Conservation (phyloP, 2,113 vertebrate species). For the Blennius ocellaris region DNA sequence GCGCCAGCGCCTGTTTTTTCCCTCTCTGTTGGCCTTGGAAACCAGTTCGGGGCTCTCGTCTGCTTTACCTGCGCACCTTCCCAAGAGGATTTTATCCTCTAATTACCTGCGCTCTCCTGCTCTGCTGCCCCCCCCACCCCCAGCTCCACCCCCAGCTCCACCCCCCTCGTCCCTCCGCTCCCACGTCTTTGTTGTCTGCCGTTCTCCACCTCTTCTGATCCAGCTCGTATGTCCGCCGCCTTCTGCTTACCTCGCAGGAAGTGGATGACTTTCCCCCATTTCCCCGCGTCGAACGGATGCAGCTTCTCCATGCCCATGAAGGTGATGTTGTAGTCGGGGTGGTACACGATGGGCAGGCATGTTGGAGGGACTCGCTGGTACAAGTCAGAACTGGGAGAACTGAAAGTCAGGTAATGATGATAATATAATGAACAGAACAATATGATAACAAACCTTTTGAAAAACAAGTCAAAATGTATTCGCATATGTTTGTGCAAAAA, state of each 20-base stretch:
- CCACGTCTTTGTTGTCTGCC: constrained; percentile 25
- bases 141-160: constrained; percentile 17
- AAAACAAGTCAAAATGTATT: no score
- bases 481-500: no score
- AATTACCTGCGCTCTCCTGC: constrained; percentile 62
- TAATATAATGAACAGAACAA: no score
- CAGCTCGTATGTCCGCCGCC: not conserved
- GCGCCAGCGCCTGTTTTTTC: constrained; percentile 31
- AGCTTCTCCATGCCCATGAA: constrained; percentile 97
- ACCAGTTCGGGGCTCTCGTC: constrained; percentile 27
- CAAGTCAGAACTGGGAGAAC: constrained; percentile 87
- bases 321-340: constrained; percentile 94
- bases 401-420: constrained; percentile 50
- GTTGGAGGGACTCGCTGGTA: constrained; percentile 82
- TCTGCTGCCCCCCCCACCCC: constrained; percentile 17
- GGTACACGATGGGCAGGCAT: constrained; percentile 93
- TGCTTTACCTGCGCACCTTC: constrained; percentile 38
- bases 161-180: constrained; percentile 21
- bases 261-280: constrained; percentile 96
- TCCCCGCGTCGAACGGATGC: constrained; percentile 95
- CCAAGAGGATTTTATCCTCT: constrained; percentile 43
- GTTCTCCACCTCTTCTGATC: constrained; percentile 3
- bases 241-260: constrained; percentile 91
- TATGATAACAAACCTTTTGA: no score
- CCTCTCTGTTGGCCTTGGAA: constrained; percentile 52